These are phyloP conservation scores for Balearica regulorum DNA, from an alignment of 2,797 vertebrate species.

Conservation along the genomic window DNA sequence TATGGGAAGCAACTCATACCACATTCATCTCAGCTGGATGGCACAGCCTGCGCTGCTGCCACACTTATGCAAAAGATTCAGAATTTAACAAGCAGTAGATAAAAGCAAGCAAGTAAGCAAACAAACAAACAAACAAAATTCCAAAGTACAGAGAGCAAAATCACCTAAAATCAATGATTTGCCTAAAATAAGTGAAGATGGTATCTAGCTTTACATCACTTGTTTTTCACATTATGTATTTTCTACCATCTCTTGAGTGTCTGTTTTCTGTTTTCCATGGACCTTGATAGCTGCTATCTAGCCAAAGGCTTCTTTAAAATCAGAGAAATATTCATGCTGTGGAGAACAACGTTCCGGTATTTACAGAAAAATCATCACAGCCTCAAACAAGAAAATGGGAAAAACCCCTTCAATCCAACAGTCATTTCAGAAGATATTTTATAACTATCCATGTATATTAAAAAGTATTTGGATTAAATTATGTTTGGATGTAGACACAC, in stretches of 20 bases:
- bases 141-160: neutral
- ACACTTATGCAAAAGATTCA: neutral
- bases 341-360: neutral
- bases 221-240: neutral
- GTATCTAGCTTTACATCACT: neutral
- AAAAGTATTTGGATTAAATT: neutral
- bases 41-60: neutral
- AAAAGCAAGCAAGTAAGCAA: neutral
- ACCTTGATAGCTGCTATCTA: neutral
- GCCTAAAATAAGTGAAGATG: neutral
- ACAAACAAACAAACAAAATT: neutral
- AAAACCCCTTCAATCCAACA: neutral
- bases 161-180: neutral
- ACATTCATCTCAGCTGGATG: conserved; percentile 9
- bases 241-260: neutral
- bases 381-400: neutral
- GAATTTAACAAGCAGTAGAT: neutral
- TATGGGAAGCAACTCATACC: neutral
- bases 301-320: neutral
- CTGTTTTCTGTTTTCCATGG: neutral
- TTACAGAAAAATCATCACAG: neutral
- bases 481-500: neutral
- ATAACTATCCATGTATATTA: neutral
- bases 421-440: neutral
- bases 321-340: neutral